These are phyloP conservation scores for Basileuterus tristriatus DNA, from an alignment of 2,797 vertebrate species.

Conservation along the genomic window DNA sequence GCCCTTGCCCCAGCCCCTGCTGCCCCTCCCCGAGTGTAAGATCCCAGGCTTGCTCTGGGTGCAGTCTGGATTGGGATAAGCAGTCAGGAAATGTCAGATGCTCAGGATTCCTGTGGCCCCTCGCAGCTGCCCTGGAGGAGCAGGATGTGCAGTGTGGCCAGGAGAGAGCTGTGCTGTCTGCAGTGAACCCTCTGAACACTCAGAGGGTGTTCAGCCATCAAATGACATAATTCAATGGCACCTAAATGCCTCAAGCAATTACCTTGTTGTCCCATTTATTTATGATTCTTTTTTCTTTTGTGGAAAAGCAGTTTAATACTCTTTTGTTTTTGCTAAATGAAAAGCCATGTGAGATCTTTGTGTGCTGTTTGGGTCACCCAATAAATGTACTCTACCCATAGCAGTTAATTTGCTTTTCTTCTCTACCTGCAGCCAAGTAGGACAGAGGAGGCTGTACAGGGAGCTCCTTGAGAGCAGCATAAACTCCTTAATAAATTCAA, in stretches of 20 bases:
- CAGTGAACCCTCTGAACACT: too few relatives aligned
- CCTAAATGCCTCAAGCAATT: not conserved
- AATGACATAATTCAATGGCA: not conserved
- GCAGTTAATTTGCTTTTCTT: not conserved
- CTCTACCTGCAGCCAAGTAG: not conserved
- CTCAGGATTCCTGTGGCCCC: not conserved
- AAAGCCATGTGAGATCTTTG: rapidly evolving
- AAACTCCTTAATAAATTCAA: not conserved
- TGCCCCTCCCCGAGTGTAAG: not conserved
- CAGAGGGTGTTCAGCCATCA: not conserved
- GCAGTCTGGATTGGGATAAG: not conserved
- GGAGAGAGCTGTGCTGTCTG: not conserved
- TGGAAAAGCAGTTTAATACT: not conserved
- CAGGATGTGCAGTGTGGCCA: not conserved
- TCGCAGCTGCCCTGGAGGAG: not conserved
- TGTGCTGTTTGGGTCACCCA: not conserved
- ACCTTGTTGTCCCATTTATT: not conserved
- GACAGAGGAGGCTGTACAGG: not conserved
- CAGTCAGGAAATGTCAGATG: not conserved
- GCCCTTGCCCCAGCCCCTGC: not conserved
- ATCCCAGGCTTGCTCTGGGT: not conserved
- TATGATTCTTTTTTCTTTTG: not conserved
- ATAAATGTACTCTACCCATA: not conserved
- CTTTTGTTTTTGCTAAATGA: not conserved
- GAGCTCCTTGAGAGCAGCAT: not conserved